These are phyloP conservation scores for Tylochromis polylepis DNA, from an alignment of 2,113 vertebrate genomes.

Conservation along the genomic window DNA sequence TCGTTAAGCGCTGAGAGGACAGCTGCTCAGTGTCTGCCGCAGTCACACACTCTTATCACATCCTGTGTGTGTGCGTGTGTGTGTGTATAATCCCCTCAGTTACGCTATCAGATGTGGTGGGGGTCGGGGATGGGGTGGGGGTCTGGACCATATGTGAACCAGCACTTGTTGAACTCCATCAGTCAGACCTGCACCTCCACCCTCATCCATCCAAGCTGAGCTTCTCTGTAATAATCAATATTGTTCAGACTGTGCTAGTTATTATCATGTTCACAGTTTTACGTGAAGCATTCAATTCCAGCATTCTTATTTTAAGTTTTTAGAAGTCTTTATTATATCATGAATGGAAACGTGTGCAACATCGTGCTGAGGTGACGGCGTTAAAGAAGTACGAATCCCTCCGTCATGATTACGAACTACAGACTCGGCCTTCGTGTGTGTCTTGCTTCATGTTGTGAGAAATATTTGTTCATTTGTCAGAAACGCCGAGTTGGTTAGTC, in stretches of 20 bases:
- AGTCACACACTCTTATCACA: slow-evolving; percentile 53
- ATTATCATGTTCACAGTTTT: background rate
- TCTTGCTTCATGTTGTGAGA: rapidly evolving
- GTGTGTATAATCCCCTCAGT: slow-evolving; percentile 8
- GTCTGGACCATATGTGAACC: slow-evolving; percentile 21
- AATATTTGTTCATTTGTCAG: background rate
- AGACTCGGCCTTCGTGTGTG: rapidly evolving
- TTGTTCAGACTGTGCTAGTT: background rate
- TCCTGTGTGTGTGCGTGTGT: slow-evolving; percentile 2
- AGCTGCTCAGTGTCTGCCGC: slow-evolving; percentile 61
- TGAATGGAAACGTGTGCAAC: rapidly evolving
- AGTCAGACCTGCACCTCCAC: background rate
- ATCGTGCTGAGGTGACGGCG: background rate
- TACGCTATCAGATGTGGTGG: slow-evolving; percentile 13
- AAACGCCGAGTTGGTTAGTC: background rate
- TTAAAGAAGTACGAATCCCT: background rate
- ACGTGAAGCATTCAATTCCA: background rate
- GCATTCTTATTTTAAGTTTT: background rate
- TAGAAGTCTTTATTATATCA: background rate
- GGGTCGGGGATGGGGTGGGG: background rate
- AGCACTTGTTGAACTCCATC: background rate
- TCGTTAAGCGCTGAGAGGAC: slow-evolving; percentile 44
- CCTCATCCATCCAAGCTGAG: background rate
- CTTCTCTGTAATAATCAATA: background rate
- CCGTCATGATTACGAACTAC: background rate